Percentiles rank a stretch among this genome's conserved stretches.
Conservation (phyloP, 2,888 invertebrate species). For the Syrista parreyssii region DNA sequence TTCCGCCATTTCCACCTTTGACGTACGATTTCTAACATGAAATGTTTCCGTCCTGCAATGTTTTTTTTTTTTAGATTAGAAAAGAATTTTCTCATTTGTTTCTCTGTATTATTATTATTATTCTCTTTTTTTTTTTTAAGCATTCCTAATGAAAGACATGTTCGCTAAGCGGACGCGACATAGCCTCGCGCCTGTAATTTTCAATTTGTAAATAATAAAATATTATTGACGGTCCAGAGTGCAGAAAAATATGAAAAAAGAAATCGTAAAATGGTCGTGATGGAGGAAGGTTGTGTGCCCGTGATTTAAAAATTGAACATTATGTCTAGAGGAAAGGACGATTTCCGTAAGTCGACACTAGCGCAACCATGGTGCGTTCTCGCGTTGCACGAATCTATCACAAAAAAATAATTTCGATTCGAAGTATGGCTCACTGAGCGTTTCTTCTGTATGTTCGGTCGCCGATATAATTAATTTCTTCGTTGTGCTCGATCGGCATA, state of each 20-base stretch:
- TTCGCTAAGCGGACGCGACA: not conserved
- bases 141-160: not conserved
- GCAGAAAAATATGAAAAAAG: not conserved
- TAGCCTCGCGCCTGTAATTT: not conserved
- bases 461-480: not conserved
- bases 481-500: not conserved
- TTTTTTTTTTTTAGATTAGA: not conserved
- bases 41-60: not conserved
- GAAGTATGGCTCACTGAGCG: not conserved
- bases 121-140: not conserved
- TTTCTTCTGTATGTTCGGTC: not conserved
- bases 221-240: not conserved
- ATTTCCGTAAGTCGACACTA: not conserved
- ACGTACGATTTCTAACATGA: not conserved
- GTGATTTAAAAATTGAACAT: not conserved
- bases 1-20: not conserved
- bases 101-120: not conserved
- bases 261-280: not conserved
- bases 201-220: not conserved
- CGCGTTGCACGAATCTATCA: not conserved
- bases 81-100: not conserved
- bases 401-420: not conserved
- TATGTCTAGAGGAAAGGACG: not conserved
- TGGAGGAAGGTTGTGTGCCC: not conserved
- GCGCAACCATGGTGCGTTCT: not conserved